A percentile compares a stretch with the other conserved stretches of the same genome.
Conservation (phyloP, 2,113 vertebrate species). For the Rattus rattus region DNA sequence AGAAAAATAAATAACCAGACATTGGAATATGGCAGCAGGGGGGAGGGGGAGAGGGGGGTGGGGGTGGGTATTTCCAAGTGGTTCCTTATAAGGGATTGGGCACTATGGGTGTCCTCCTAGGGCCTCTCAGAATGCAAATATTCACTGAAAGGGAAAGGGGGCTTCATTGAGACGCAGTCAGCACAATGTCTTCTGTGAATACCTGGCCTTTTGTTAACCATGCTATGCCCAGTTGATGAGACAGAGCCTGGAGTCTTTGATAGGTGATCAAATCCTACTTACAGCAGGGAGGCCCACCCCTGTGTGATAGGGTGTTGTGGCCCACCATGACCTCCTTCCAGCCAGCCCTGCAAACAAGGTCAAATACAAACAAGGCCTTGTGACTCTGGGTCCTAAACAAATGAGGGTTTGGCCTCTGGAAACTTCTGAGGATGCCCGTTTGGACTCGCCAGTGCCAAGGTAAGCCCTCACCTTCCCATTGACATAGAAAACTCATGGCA, state of each 20-base stretch:
- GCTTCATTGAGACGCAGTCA: background rate
- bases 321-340: background rate
- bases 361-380: background rate
- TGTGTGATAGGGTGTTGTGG: background rate
- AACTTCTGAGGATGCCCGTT: too few relatives aligned
- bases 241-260: background rate
- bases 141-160: background rate
- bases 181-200: background rate
- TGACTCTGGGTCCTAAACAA: background rate
- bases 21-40: background rate
- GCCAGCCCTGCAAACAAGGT: background rate
- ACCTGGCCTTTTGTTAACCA: background rate
- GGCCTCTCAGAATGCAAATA: background rate
- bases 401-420: background rate
- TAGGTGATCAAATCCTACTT: background rate
- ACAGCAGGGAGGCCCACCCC: background rate
- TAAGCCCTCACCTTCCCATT: background rate
- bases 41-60: too few relatives aligned
- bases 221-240: background rate
- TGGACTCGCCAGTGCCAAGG: background rate
- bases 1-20: slow-evolving; percentile 38
- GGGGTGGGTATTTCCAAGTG: background rate
- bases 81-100: background rate
- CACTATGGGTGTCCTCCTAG: background rate
- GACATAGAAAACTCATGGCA: background rate